Conservation (phyloP, 2,797 vertebrate species). For the Babyrousa celebensis region DNA sequence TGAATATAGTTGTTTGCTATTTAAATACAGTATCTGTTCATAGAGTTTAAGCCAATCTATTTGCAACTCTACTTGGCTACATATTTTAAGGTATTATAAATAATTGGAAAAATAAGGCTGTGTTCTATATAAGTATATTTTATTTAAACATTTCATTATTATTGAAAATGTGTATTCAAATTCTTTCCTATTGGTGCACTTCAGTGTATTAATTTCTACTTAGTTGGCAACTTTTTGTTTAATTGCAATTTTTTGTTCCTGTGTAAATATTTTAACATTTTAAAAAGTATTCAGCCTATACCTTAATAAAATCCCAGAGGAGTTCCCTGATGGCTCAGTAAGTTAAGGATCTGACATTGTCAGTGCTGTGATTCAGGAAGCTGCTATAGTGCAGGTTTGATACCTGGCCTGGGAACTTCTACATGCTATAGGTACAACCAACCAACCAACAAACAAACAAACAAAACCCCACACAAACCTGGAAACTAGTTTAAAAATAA, state of each 20-base stretch:
- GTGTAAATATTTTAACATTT: background rate
- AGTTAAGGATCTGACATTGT: no score
- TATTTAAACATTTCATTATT: slow-evolving; percentile 28
- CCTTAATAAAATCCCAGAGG: background rate
- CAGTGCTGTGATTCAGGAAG: no score
- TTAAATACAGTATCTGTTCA: background rate
- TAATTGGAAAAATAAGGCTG: background rate
- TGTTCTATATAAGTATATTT: background rate
- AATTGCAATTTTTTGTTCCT: background rate
- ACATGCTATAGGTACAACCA: no score
- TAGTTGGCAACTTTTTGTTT: slow-evolving; percentile 18
- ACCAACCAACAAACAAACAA: no score
- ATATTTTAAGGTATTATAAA: background rate
- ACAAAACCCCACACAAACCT: background rate
- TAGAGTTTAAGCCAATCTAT: background rate
- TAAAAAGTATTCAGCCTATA: background rate
- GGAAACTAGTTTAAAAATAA: background rate
- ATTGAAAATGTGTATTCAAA: background rate
- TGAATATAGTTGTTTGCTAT: background rate
- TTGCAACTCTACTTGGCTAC: background rate
- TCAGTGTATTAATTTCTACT: background rate
- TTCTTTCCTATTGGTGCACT: background rate
- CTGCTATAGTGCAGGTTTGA: no score
- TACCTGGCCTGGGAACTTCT: no score
- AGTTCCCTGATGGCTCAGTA: no score